Conservation (phyloP, 2,888 invertebrate species). For the Notodonta dromedarius region DNA sequence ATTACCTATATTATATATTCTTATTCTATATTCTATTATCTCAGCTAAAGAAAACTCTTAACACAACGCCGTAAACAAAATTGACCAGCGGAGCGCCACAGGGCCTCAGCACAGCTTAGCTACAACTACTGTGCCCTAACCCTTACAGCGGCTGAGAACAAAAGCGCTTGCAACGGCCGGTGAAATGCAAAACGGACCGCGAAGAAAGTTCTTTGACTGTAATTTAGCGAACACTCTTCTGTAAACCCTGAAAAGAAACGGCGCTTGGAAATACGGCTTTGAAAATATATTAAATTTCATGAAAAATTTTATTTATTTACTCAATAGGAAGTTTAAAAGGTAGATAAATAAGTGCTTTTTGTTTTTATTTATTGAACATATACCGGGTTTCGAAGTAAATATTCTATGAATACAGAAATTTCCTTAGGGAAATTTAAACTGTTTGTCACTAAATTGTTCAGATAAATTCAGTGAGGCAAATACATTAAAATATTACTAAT, state of each 20-base stretch:
- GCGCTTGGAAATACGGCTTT: not conserved
- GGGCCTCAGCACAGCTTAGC: not conserved
- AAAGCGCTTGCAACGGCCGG: constrained; percentile 19
- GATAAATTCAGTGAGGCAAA: too few relatives aligned
- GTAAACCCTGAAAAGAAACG: constrained; percentile 3
- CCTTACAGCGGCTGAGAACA: constrained; percentile 7
- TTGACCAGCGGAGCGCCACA: not conserved
- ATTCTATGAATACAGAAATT: not conserved
- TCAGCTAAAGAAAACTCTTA: not conserved
- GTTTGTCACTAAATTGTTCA: not conserved
- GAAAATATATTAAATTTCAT: not conserved
- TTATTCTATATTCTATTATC: too few relatives aligned
- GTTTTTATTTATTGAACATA: too few relatives aligned
- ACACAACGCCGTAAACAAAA: not conserved
- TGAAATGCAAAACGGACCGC: constrained; percentile 8
- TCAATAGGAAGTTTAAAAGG: too few relatives aligned
- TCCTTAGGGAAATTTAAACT: constrained; percentile 1
- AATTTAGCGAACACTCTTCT: constrained; percentile 19
- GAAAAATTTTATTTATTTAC: not conserved
- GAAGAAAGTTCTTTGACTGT: constrained; percentile 24
- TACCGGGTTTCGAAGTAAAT: not conserved
- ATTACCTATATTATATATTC: too few relatives aligned
- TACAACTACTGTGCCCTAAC: not conserved
- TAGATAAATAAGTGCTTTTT: too few relatives aligned
- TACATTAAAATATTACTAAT: too few relatives aligned